Base-by-base conservation (phyloP, 2,888 invertebrate species). In the Synanthedon vespiformis region DNA sequence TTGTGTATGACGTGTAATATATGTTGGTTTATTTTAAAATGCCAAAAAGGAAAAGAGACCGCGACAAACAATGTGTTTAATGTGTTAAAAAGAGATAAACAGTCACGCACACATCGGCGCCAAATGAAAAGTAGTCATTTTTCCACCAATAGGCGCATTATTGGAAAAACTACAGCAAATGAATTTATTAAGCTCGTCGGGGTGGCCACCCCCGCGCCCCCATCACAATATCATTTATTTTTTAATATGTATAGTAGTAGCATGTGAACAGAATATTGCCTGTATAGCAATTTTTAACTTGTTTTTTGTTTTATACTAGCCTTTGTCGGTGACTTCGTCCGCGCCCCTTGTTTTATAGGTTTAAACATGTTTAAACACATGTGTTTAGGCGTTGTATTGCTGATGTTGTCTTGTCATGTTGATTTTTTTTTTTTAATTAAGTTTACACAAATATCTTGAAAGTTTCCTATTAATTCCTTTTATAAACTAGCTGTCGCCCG, bases 111-210 rank as follows among this genome's bases (percentile, higher is more conserved):
- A 67, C 69, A 67, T 63, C 64, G 63, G 64, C 67, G 60, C 69
- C 67, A 77, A 80, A 79, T 74, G 80, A 79, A 78, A 80, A 83
- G 78, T 77, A 78, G 75, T 74, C 76, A 83, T 86, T 86, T 86
- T 84, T 86, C 82, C 78, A 80, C 86, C 86, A 86, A 86, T 86
- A 70, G 82, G 61, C 67, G 74, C 74, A 86, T 85, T 85, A 86
- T 84, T 73, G 84, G 78, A 86, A 85, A 86, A 85, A 86, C 85
- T 86, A 84, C 74, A 63, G 69, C 78, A 82, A 82, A 85, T 85
- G 80, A 84, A 84, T 82, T 82, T 84, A 86, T 83, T 83, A 83
- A 76, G 66, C 70, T 34, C 71, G 63, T 70, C 65, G 56, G 54
- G 51, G 54, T 49, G 58, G 57, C 64, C 65, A 61, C 55, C 56